A percentile compares a stretch with the other conserved stretches of the same genome.
phyloP scores from a whole-genome alignment of 2,797 vertebrate genomes.

The Amblyopsis hoosieri region DNA sequence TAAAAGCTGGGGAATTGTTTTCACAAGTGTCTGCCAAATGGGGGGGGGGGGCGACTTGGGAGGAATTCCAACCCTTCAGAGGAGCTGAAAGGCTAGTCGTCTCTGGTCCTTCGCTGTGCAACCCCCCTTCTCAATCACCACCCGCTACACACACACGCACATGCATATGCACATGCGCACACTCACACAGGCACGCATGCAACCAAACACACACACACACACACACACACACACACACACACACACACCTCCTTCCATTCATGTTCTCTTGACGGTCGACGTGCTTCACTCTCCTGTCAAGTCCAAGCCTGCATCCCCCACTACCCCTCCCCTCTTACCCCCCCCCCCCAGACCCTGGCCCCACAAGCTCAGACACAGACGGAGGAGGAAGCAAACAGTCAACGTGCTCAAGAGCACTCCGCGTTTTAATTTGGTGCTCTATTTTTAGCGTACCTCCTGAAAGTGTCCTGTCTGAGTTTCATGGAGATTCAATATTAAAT shows the following conservation, averaged over 20 bases:
- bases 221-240: not conserved
- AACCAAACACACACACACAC: too few species aligned
- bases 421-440: constrained; percentile 35
- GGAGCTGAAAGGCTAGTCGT: constrained; percentile 63
- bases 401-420: constrained; percentile 30
- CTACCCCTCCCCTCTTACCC: not conserved
- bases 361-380: constrained; percentile 17
- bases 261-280: constrained; percentile 49
- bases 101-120: not conserved
- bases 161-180: too few species aligned
- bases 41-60: constrained; percentile 57
- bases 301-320: constrained; percentile 21
- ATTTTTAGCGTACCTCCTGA: constrained; percentile 51
- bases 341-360: too few species aligned
- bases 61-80: constrained; percentile 74
- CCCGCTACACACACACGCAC: not conserved
- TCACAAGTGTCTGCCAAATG: constrained; percentile 78
- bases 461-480: constrained; percentile 15
- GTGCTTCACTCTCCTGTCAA: constrained; percentile 61
- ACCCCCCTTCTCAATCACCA: not conserved
- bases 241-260: constrained; percentile 7
- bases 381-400: constrained; percentile 44
- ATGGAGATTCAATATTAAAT: too few species aligned
- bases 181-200: too few species aligned
- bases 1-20: constrained; percentile 80